Evolutionary conservation across 2,888 invertebrate genomes (phyloP).

Genomic region (Limnephilus marmoratus): DNA sequence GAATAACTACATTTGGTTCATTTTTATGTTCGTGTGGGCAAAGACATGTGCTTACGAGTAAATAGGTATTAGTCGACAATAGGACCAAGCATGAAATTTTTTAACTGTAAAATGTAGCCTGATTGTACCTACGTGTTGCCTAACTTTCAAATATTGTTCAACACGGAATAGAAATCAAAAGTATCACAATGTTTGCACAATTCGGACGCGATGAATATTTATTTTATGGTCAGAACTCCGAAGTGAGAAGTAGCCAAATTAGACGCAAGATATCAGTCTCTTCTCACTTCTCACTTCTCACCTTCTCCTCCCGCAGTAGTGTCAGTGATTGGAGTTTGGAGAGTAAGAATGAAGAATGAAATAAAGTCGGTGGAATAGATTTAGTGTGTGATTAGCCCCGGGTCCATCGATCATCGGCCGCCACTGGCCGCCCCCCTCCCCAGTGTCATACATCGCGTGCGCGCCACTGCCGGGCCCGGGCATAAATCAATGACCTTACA

Average conservation of each 20-base stretch:
- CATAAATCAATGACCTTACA: slow-evolving; percentile 66
- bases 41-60: too few relatives aligned
- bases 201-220: slow-evolving; percentile 26
- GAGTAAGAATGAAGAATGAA: slow-evolving; percentile 51
- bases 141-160: not conserved
- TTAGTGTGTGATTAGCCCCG: slow-evolving; percentile 53
- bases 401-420: slow-evolving; percentile 60
- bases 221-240: slow-evolving; percentile 3
- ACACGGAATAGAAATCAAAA: not conserved
- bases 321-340: slow-evolving; percentile 41
- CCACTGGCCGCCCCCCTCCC: slow-evolving; percentile 47
- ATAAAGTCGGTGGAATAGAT: slow-evolving; percentile 54
- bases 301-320: slow-evolving; percentile 16
- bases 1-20: not conserved
- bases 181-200: slow-evolving; percentile 35
- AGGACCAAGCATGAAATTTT: not conserved
- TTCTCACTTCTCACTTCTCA: slow-evolving; percentile 32
- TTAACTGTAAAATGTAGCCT: not conserved
- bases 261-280: slow-evolving; percentile 24
- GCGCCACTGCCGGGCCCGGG: slow-evolving; percentile 52
- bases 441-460: slow-evolving; percentile 63
- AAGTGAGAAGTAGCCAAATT: slow-evolving; percentile 19
- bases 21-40: not conserved
- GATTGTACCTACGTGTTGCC: not conserved
- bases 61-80: not conserved